phyloP scores from a whole-genome alignment of 2,113 vertebrate genomes.

The Podilymbus podiceps region DNA sequence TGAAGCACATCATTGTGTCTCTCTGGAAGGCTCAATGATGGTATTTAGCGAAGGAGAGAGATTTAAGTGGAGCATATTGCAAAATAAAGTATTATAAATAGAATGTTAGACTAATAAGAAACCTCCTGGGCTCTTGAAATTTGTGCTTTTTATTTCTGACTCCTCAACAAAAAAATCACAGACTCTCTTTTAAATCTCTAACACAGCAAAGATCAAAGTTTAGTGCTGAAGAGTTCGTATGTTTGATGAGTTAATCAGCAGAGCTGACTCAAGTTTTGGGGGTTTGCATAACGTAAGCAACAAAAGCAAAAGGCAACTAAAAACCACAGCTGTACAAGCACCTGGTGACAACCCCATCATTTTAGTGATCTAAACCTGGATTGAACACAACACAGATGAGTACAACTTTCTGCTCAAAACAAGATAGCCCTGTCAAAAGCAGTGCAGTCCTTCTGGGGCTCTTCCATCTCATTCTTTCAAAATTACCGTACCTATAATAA shows the following conservation, averaged over 20 bases:
- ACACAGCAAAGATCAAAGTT: neutral
- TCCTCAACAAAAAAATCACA: conserved; percentile 24
- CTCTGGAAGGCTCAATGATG: neutral
- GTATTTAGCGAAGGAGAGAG: neutral
- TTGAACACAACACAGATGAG: neutral
- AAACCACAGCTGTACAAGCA: neutral
- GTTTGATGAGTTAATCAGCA: conserved; percentile 7
- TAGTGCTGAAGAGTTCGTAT: neutral
- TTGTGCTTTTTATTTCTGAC: neutral
- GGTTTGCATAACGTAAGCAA: neutral
- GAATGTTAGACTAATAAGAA: neutral
- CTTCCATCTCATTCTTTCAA: neutral
- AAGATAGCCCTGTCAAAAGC: neutral
- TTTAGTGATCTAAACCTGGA: neutral
- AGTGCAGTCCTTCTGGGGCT: neutral
- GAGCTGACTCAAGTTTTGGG: neutral
- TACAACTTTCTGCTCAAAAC: neutral
- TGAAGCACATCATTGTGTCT: neutral
- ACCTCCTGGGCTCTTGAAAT: neutral
- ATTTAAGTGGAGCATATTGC: neutral
- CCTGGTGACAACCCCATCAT: neutral
- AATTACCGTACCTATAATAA: neutral
- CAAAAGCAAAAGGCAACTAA: neutral
- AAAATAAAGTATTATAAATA: neutral
- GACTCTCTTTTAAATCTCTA: neutral